Evolutionary conservation across 2,113 vertebrate species (phyloP), one percentile per base, ranked within the genome.

Genomic region (Leucopsar rothschildi): DNA sequence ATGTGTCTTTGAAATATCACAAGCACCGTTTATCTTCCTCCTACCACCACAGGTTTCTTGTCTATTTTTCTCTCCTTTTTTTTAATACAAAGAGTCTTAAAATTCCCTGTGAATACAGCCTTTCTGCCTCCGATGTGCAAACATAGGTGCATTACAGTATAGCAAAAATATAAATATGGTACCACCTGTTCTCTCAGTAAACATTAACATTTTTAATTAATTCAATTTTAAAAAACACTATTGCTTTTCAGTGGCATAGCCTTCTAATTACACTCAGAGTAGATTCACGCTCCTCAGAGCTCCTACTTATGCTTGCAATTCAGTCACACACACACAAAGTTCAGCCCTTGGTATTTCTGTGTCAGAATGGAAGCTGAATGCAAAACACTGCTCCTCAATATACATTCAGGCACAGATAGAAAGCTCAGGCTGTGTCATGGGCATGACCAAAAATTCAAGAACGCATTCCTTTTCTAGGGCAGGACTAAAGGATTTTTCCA

Each of bases 1-100:
- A 97, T 95, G 91, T 90, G 96, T 92, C 96, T 97, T 93, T 96
- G 95, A 96, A 97, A 95, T 95, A 94, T 96, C 93, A 97, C 93
- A 96, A 95, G 90, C 73, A 88, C 89, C 40, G 57, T 97, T 97
- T 97, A 97, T 97, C 95, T 97, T 95, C 70, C 80, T 97, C 88
- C 94, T 96, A 94, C 94, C 96, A 95, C 93, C 83, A 77, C 85
- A 94, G 88, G 80, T 88, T 90, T 93, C 82, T 96, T 64, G 61
- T 75, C 29, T 72, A 44, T 72, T 79, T 60, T 66, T 63, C 45
- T 25, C 4, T 12, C 4, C 28, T 63, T 47, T 69, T 72, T 50
- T 28, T n/a, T 20, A 79, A 86, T 47, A 90, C 79, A 90, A 96
- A 94, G 55, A 95, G n/a, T 20, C 75, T 94, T 86, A 92, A 95